Evolutionary conservation across 2,888 invertebrate species (phyloP), one percentile per base, ranked within the genome.

Genomic region (Strigamia maritima): DNA sequence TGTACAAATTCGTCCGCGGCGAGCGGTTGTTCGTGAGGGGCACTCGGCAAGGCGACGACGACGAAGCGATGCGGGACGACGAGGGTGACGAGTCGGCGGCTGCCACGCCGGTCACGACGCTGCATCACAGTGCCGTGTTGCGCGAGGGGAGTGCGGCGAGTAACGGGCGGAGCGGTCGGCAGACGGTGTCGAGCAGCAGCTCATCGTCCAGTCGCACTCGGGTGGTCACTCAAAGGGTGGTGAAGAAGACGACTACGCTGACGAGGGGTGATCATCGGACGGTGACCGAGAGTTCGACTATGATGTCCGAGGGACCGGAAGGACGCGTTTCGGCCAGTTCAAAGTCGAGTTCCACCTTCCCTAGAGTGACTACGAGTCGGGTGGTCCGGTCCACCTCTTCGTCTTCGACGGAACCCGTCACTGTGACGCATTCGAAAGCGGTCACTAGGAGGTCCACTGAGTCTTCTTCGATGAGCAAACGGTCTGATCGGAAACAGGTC

Each of bases 211-310:
- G 92, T 86, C 90, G 91, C 85, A 92, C 91, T 80, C 94, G 94
- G 54, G 89, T 93, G 81, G 90, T 94, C 82, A 95, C 94, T 31
- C 93, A 94, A 70, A 91, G 93, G 85, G 93, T 95, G 81, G 92
- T 95, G 78, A 89, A 94, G 81, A 95, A 94, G 86, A 94, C 95
- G 83, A 95, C 95, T 44, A 95, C 95, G 1, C 86, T 95, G 82
- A 93, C 94, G 81, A 89, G 94, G 19, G 95, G 94, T 60, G 94
- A 95, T 85, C 94, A 95, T 86, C 90, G 92, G 83, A 90, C 91
- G 81, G 89, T 90, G 35, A 88, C 91, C 49, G 92, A 94, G 84
- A 91, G 92, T 78, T 75, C 60, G 60, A 76, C 40, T 1, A 83
- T 80, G 82, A 79, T 54, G 79, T 75, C 31, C 74, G 75, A 6